Percentiles rank a stretch among this genome's conserved stretches.
These are phyloP conservation scores for Sympetrum striolatum DNA, from an alignment of 2,888 invertebrate species.

Conservation along the genomic window DNA sequence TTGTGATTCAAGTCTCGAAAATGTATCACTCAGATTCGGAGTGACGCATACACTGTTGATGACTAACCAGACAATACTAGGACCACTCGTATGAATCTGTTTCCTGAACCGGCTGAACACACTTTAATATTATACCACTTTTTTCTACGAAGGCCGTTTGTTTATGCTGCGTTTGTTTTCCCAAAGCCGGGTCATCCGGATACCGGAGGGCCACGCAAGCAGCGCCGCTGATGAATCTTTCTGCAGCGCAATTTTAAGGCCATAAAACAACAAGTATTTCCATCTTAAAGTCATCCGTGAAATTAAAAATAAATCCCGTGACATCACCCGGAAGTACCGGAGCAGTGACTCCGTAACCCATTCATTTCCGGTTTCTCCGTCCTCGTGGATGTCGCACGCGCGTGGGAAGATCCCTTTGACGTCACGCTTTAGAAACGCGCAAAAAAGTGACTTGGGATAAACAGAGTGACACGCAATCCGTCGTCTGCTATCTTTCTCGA, in stretches of 20 bases:
- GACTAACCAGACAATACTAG: too few relatives aligned
- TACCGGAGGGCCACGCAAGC: background rate
- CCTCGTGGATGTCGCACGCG: background rate
- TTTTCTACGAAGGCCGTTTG: too few relatives aligned
- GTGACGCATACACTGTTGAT: too few relatives aligned
- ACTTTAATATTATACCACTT: too few relatives aligned
- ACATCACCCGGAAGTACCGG: constrained; percentile 10
- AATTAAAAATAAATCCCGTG: constrained; percentile 13
- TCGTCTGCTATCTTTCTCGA: background rate
- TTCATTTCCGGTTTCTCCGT: constrained; percentile 32
- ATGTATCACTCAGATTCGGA: too few relatives aligned
- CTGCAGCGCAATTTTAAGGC: background rate
- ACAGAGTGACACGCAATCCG: background rate
- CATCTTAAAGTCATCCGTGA: background rate
- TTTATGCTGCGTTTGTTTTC: too few relatives aligned
- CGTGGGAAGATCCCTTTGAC: background rate
- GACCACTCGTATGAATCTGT: too few relatives aligned
- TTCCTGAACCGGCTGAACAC: too few relatives aligned
- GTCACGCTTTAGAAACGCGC: background rate
- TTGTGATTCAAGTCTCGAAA: too few relatives aligned
- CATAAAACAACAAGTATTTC: constrained; percentile 15
- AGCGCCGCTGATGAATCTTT: background rate
- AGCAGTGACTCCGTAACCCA: constrained; percentile 16
- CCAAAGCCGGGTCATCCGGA: too few relatives aligned
- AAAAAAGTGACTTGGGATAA: background rate